Conservation (phyloP, 2,113 vertebrate species). For the Apistogramma diplotaenia region DNA sequence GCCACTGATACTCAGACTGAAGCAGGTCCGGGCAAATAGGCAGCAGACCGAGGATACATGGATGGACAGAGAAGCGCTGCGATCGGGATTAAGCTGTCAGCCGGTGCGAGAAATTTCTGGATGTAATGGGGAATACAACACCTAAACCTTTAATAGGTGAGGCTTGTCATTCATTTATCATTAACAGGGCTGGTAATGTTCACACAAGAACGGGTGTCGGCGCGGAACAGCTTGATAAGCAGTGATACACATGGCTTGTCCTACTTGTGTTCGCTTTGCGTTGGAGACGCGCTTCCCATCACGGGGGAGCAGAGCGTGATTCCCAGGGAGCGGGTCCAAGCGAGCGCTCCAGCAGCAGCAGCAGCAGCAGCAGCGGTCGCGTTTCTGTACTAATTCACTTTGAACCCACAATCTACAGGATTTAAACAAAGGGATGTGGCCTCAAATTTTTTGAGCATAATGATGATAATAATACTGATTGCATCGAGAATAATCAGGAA, state of each 20-base stretch:
- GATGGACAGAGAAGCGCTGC: slow-evolving; percentile 64
- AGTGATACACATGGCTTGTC: slow-evolving; percentile 39
- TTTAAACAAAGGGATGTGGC: neutral
- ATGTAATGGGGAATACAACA: slow-evolving; percentile 80
- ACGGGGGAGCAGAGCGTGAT: slow-evolving; percentile 56
- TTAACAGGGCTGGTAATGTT: neutral
- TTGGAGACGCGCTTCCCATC: slow-evolving; percentile 52
- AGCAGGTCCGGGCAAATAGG: neutral
- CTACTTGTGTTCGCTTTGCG: slow-evolving; percentile 32
- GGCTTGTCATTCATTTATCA: slow-evolving; percentile 22
- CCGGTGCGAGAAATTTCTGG: slow-evolving; percentile 61
- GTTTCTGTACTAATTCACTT: neutral
- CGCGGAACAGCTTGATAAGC: neutral
- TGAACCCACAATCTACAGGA: neutral
- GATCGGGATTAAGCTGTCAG: slow-evolving; percentile 72
- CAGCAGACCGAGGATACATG: slow-evolving; percentile 57
- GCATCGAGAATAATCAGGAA: neutral
- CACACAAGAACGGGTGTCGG: neutral
- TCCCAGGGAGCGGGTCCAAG: slow-evolving; percentile 29
- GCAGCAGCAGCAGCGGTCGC: neutral
- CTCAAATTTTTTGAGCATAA: neutral
- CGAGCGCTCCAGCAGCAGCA: slow-evolving; percentile 12
- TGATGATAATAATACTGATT: no score
- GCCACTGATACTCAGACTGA: neutral
- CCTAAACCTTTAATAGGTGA: slow-evolving; percentile 80